Conservation (phyloP, 2,113 vertebrate species). For the Mohoua ochrocephala region DNA sequence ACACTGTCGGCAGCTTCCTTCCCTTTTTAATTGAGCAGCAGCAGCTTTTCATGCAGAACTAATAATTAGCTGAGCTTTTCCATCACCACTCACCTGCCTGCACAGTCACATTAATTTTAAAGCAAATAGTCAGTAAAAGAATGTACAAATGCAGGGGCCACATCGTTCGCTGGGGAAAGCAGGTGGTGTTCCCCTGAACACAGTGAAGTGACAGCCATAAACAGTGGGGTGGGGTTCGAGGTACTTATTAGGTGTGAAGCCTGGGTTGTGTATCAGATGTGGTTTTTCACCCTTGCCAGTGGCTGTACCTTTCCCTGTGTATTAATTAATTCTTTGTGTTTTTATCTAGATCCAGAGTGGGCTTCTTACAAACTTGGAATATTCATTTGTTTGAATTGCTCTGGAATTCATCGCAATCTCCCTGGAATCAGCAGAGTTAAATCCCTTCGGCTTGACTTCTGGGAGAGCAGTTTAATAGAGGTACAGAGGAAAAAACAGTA, state of each 20-base stretch:
- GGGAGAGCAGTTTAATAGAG: constrained; percentile 86
- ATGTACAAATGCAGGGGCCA: neutral
- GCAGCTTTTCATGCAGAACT: neutral
- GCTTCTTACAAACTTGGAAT: constrained; percentile 85
- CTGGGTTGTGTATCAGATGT: neutral
- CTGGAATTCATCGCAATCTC: constrained; percentile 87
- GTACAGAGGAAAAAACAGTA: constrained; percentile 61
- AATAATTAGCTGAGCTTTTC: neutral
- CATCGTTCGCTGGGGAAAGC: neutral
- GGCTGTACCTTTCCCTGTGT: neutral
- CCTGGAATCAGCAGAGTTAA: constrained; percentile 82
- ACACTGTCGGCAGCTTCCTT: neutral
- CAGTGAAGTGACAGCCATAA: neutral
- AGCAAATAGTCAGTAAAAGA: neutral
- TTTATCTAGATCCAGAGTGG: constrained; percentile 85
- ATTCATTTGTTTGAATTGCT: constrained; percentile 90
- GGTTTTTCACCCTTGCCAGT: neutral
- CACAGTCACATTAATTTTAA: neutral
- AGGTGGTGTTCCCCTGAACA: neutral
- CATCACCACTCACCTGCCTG: neutral
- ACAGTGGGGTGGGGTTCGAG: neutral
- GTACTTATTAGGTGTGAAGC: neutral
- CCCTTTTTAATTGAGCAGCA: neutral
- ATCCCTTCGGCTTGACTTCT: constrained; percentile 88
- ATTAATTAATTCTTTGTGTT: neutral